phyloP scores from a whole-genome alignment of 64 coral and sea anemone species.

The Dendronephthya gigantea region DNA sequence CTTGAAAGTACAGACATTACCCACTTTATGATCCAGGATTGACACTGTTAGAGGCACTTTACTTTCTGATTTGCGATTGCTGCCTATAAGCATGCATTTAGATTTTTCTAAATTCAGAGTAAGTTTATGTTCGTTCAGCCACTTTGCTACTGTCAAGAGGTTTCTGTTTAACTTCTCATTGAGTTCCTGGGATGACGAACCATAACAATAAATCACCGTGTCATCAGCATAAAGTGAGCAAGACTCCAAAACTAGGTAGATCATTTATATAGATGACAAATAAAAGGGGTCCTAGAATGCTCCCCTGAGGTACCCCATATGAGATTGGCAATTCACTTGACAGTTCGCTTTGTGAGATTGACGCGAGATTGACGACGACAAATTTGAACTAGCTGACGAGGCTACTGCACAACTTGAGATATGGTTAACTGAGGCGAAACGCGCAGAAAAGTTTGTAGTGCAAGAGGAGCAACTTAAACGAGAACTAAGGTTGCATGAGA shows the following conservation, averaged over 20 bases:
- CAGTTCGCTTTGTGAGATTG: too few relatives aligned
- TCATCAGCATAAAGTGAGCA: neutral
- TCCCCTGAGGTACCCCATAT: too few relatives aligned
- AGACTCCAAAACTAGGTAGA: neutral
- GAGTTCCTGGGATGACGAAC: neutral
- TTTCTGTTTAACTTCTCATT: neutral
- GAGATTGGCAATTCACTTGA: too few relatives aligned
- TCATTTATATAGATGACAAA: neutral
- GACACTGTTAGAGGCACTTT: constrained; percentile 24
- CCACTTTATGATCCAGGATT: constrained; percentile 20
- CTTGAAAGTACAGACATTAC: constrained; percentile 7
- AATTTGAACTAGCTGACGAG: too few relatives aligned
- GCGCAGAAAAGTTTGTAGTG: too few relatives aligned
- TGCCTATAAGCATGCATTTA: too few relatives aligned
- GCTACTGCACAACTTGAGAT: too few relatives aligned
- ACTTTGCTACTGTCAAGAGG: neutral
- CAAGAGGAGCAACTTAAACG: too few relatives aligned
- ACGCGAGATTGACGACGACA: too few relatives aligned
- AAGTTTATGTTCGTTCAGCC: neutral
- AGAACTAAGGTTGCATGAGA: too few relatives aligned
- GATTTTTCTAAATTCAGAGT: neutral
- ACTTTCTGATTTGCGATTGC: neutral
- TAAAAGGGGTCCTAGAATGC: neutral
- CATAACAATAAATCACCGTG: neutral
- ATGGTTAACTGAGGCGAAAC: too few relatives aligned